A percentile compares a stretch with the other conserved stretches of the same genome.
Conservation (phyloP, 2,888 invertebrate species). For the Brachypterus glaber region DNA sequence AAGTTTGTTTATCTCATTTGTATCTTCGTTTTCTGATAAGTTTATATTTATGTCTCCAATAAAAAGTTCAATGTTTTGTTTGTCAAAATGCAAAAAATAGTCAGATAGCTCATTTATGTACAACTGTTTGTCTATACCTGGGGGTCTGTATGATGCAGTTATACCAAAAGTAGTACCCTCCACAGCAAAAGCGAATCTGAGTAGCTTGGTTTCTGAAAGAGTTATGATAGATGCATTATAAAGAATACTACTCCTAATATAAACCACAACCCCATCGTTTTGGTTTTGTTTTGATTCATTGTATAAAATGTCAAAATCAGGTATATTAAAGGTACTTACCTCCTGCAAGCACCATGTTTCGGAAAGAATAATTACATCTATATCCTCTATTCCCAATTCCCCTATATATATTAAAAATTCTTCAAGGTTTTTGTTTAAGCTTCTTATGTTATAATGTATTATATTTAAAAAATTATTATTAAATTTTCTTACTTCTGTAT, state of each 20-base stretch:
- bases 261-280: background rate
- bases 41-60: slow-evolving; percentile 3
- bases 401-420: background rate
- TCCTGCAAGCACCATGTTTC: background rate
- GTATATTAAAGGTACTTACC: background rate
- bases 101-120: background rate
- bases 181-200: background rate
- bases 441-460: slow-evolving; percentile 4
- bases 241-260: background rate
- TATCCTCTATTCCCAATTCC: background rate
- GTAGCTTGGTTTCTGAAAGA: background rate
- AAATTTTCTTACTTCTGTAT: background rate
- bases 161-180: background rate
- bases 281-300: background rate
- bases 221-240: background rate
- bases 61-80: slow-evolving; percentile 4
- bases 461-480: slow-evolving; percentile 2
- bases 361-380: background rate
- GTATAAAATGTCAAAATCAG: background rate
- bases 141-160: background rate
- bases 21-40: background rate
- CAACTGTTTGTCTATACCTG: background rate
- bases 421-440: background rate
- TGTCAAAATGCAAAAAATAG: background rate
- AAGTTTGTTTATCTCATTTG: background rate